These are phyloP conservation scores for Steinernema carpocapsae DNA, from an alignment of 2,888 invertebrate species.

Conservation along the genomic window DNA sequence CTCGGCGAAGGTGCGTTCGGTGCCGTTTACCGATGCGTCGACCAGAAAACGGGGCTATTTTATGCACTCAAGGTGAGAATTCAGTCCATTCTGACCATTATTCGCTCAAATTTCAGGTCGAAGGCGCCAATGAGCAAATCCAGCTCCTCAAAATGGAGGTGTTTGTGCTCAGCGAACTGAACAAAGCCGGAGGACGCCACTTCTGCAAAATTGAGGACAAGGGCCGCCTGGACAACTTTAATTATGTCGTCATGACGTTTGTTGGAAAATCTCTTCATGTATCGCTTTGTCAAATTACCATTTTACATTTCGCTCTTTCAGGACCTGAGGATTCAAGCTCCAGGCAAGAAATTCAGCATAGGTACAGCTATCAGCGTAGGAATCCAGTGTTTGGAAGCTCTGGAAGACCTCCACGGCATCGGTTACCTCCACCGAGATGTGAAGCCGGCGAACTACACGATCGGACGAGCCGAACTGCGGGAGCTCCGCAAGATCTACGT, in stretches of 20 bases:
- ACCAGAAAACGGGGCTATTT: neutral
- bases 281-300: too few species aligned
- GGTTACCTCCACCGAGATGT: slow-evolving; percentile 45
- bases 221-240: slow-evolving; percentile 36
- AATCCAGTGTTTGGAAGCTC: slow-evolving; percentile 56
- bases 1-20: too few species aligned
- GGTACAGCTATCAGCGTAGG: slow-evolving; percentile 57
- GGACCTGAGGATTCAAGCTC: slow-evolving; percentile 3
- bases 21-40: slow-evolving; percentile 36
- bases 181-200: slow-evolving; percentile 17
- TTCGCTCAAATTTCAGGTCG: slow-evolving; percentile 4
- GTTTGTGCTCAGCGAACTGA: slow-evolving; percentile 29
- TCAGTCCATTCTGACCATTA: neutral
- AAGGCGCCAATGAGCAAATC: slow-evolving; percentile 34
- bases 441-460: slow-evolving; percentile 38
- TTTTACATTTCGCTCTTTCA: neutral
- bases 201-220: slow-evolving; percentile 37
- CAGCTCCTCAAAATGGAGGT: slow-evolving; percentile 36
- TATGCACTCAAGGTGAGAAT: slow-evolving; percentile 36
- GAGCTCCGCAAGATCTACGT: slow-evolving; percentile 47
- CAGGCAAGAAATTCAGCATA: slow-evolving; percentile 42
- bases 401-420: slow-evolving; percentile 48
- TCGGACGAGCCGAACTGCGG: slow-evolving; percentile 42
- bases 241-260: slow-evolving; percentile 37
- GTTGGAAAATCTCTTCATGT: neutral